A percentile compares a stretch with the other conserved stretches of the same genome.
phyloP scores from a whole-genome alignment of 2,113 vertebrate genomes.

The Pleuronectes platessa region DNA sequence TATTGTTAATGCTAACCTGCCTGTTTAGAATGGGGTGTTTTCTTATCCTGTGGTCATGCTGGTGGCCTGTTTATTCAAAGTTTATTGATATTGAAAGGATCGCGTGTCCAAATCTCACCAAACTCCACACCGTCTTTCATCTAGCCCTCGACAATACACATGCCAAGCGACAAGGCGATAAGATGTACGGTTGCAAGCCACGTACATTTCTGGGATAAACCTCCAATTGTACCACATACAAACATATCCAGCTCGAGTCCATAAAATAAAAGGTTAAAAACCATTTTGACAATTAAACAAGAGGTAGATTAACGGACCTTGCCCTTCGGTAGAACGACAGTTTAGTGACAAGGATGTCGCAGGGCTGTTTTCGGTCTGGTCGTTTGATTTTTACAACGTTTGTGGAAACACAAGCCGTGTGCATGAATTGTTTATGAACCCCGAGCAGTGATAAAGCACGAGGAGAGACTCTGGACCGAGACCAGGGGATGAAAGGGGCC shows the following conservation, averaged over 20 bases:
- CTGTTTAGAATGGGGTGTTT: no score
- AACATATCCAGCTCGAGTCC: background rate
- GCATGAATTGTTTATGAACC: slow-evolving; percentile 28
- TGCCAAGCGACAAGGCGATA: background rate
- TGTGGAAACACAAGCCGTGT: slow-evolving; percentile 38
- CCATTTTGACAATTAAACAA: background rate
- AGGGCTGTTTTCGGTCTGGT: background rate
- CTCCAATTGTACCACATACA: no score
- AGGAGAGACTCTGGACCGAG: slow-evolving; percentile 35
- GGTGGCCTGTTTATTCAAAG: no score
- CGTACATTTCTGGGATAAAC: background rate
- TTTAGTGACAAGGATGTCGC: background rate
- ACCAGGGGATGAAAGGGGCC: slow-evolving; percentile 36
- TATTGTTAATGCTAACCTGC: no score
- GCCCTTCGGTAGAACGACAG: background rate
- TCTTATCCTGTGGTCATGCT: no score
- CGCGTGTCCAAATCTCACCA: no score
- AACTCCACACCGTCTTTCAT: background rate
- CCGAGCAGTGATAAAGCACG: slow-evolving; percentile 22
- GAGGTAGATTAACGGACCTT: background rate
- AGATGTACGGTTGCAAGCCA: background rate
- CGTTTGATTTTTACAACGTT: background rate
- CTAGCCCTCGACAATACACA: background rate
- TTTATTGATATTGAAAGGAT: no score
- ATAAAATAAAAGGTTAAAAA: background rate